Percentiles rank a stretch among this genome's conserved stretches.
Conservation (phyloP, 2,113 vertebrate species). For the Semicossyphus pulcher region DNA sequence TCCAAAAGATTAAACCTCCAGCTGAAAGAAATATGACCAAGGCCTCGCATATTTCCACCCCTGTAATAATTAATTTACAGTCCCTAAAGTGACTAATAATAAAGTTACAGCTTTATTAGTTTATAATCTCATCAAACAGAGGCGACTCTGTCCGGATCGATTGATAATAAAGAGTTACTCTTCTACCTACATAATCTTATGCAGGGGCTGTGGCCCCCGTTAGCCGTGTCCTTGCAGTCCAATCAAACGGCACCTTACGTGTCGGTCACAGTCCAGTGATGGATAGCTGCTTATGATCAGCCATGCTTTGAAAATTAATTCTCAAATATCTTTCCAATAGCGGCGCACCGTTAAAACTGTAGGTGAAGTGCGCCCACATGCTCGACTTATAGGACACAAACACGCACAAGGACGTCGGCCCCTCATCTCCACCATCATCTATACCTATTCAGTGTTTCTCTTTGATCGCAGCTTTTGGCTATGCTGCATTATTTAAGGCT, state of each 20-base stretch:
- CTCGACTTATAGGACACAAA: constrained; percentile 16
- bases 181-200: background rate
- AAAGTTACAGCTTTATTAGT: background rate
- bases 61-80: background rate
- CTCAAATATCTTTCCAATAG: constrained; percentile 46
- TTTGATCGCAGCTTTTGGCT: constrained; percentile 41
- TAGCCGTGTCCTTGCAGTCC: constrained; percentile 62
- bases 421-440: background rate
- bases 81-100: background rate
- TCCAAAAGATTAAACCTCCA: background rate
- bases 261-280: constrained; percentile 62
- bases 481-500: constrained; percentile 22
- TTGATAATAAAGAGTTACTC: background rate
- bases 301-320: constrained; percentile 60
- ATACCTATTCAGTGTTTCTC: constrained; percentile 24
- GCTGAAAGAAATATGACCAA: background rate
- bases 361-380: constrained; percentile 15
- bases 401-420: constrained; percentile 36
- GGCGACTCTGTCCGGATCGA: background rate
- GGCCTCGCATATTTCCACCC: background rate
- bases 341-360: constrained; percentile 39
- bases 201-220: background rate
- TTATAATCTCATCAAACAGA: constrained; percentile 11
- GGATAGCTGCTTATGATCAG: constrained; percentile 57
- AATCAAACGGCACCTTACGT: constrained; percentile 57